phyloP scores from a whole-genome alignment of 2,888 invertebrate species.

The Napeogenes inachia region DNA sequence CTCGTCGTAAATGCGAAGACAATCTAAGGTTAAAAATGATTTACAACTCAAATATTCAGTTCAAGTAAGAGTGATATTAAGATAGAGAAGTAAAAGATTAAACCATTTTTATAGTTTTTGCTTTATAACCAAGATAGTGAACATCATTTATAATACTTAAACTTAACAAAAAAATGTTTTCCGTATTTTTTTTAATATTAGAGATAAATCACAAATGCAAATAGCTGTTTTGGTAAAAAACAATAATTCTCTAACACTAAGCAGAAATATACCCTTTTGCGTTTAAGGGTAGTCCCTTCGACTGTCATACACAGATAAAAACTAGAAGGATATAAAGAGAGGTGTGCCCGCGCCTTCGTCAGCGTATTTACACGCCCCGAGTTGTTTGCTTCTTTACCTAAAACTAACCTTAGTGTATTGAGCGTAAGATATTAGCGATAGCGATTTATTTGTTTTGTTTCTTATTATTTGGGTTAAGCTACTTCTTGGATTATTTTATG shows the following conservation, averaged over 20 bases:
- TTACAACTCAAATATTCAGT: not conserved
- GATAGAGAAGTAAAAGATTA: too few relatives aligned
- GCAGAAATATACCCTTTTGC: constrained; percentile 11
- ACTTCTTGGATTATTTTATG: too few relatives aligned
- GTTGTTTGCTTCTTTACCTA: constrained; percentile 72
- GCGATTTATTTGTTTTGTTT: constrained; percentile 17
- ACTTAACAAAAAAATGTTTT: too few relatives aligned
- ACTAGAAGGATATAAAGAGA: constrained; percentile 50
- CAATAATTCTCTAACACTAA: not conserved
- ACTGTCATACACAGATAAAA: constrained; percentile 71
- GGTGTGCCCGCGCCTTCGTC: constrained; percentile 67
- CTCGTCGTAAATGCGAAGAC: not conserved
- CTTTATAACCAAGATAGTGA: too few relatives aligned
- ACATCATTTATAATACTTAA: too few relatives aligned
- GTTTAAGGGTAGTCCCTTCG: constrained; percentile 53
- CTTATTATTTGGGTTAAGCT: too few relatives aligned
- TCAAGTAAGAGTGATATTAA: not conserved
- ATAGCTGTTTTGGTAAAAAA: not conserved
- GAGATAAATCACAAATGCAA: not conserved
- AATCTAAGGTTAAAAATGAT: not conserved
- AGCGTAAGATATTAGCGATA: constrained; percentile 33
- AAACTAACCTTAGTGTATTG: constrained; percentile 51
- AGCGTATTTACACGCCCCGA: constrained; percentile 72
- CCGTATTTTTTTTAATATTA: too few relatives aligned
- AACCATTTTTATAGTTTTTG: too few relatives aligned